These are phyloP conservation scores for Agrotis segetum DNA, from an alignment of 2,888 invertebrate species.

Conservation along the genomic window DNA sequence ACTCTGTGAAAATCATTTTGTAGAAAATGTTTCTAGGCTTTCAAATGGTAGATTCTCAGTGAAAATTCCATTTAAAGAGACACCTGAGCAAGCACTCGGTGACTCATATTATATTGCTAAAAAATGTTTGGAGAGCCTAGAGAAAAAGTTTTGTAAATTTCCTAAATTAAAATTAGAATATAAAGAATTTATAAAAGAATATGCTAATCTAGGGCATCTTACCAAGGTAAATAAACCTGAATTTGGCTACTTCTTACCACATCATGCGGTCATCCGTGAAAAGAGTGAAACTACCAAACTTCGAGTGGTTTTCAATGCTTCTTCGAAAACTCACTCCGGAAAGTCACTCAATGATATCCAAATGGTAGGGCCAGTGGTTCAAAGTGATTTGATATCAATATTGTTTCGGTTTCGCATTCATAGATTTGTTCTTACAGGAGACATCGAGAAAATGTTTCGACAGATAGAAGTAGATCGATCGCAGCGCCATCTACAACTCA, in stretches of 20 bases:
- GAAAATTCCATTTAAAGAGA: background rate
- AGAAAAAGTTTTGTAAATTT: constrained; percentile 13
- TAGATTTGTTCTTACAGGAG: constrained; percentile 5
- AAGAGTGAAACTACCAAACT: constrained; percentile 36
- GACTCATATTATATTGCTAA: constrained; percentile 12
- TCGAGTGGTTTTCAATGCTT: constrained; percentile 35
- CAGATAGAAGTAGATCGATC: background rate
- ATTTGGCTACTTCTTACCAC: constrained; percentile 31
- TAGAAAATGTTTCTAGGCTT: background rate
- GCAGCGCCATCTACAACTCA: constrained; percentile 13
- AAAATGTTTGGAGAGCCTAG: constrained; percentile 6
- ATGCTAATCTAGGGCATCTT: background rate
- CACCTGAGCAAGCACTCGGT: constrained; percentile 4
- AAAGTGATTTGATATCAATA: background rate
- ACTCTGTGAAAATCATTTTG: constrained; percentile 12
- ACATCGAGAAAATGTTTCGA: constrained; percentile 9
- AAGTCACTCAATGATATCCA: constrained; percentile 24
- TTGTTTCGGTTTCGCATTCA: constrained; percentile 5
- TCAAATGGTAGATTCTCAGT: constrained; percentile 17
- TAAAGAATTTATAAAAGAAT: constrained; percentile 2
- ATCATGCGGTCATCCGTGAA: constrained; percentile 30
- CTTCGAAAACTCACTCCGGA: constrained; percentile 24
- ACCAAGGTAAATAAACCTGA: constrained; percentile 5
- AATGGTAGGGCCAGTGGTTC: constrained; percentile 17
- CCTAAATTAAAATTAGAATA: constrained; percentile 8